Evolutionary conservation across 1,140 invertebrate genomes (phyloP), one percentile per base, ranked within the genome.

Genomic region (Oedothorax gibbosus): DNA sequence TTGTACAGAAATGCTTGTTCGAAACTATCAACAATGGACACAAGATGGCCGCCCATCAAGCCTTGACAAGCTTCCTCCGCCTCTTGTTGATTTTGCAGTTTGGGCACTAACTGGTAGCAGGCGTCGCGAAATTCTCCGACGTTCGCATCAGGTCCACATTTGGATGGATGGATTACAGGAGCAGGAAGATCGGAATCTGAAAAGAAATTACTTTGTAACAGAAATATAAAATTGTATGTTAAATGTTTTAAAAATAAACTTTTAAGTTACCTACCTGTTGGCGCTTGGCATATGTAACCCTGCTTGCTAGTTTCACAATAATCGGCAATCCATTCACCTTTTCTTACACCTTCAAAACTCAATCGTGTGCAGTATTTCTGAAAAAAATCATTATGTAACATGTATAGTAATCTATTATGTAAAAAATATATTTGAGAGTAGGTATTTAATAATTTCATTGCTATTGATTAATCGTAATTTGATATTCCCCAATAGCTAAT

Each of bases 351-450:
- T 78, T 85, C 83, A 20, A 71, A 85, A 53, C 57, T 85, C 7
- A 85, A 21, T 4, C 73, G 8, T n/a, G 10, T 75, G n/a, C 83
- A 85, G n/a, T 85, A 85, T 85, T 85, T 85, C 83, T 85, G 75
- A 12, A 77, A 57, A 10, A 68, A 11, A 49, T 15, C 4, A 0
- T 35, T 35, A 35, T 35, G 35, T 35, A 35, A 35, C 35, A 35
- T 35, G 35, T 35, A 35, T 35, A 35, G 35, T 35, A 35, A 35
- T 35, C 35, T 35, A 35, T 35, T 35, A 2, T 35, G 35, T 35
- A 35, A 35, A 35, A 35, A 35, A 35, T 2, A 35, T 2, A 35
- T 35, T 35, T 35, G 35, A 5, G 35, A 35, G 35, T 35, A 35
- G 35, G 35, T 35, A 35, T 35, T 35, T 35, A 35, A 35, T 35